Evolutionary conservation across 2,113 vertebrate species (phyloP), one percentile per base, ranked within the genome.

Genomic region (Agapornis roseicollis): DNA sequence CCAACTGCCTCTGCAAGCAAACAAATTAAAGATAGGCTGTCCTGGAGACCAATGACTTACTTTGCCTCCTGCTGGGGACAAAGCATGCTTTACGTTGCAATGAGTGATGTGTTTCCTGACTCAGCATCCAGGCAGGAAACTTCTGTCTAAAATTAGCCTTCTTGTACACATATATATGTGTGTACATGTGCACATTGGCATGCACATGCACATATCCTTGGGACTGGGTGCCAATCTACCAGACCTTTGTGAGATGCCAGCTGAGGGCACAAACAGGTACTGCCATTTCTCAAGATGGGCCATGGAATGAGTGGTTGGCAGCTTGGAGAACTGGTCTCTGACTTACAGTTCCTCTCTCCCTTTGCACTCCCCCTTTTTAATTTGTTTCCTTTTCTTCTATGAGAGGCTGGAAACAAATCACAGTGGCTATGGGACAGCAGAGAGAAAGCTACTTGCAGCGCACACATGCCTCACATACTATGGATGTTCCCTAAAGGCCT

Each of bases 391-490:
- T 53, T 61, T 20, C 47, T 3, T 1, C 31, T 49, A 4, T n/a
- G 9, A 53, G 22, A 46, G 20, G 11, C 14, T 78, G 46, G 31
- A 66, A 81, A 56, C 3, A 22, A 74, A 11, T 13, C 35, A 35
- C 27, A 25, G 15, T 39, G 12, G 1, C 33, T 85, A 39, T 47
- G 39, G n/a, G 19, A 61, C 5, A 23, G 31, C 39, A 49, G n/a
- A 11, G 29, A 12, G 8, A 88, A 89, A 66, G 31, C 22, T 66
- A 7, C 2, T 25, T 65, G 37, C 27, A 39, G 20, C 0, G 0
- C 1, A 7, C 49, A 47, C 0, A 0, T 88, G 17, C 25, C 28
- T 82, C 1, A 3, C 18, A 69, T 6, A 8, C 49, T 52, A 7
- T 41, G 22, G 13, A n/a, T 78, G 23, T 69, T 7, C 13, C 37